Conservation (phyloP, 1,140 invertebrate genomes). For the Drosophila rhopaloa region DNA sequence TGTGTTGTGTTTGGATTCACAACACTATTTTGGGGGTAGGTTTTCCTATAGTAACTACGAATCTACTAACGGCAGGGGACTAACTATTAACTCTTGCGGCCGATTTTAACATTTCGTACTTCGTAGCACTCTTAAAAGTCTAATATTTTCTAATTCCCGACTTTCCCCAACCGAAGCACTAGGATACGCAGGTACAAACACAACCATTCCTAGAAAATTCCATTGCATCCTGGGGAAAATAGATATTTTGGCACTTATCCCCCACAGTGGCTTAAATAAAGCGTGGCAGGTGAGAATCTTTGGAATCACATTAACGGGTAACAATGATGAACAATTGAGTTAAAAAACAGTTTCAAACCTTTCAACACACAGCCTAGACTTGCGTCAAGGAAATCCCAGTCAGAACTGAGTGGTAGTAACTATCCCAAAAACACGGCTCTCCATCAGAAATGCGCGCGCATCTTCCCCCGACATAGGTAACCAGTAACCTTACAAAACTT, state of each 20-base stretch:
- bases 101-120: background rate
- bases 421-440: conserved; percentile 41
- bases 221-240: background rate
- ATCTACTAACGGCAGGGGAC: background rate
- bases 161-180: background rate
- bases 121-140: background rate
- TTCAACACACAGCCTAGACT: conserved; percentile 52
- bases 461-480: conserved; percentile 14
- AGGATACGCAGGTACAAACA: conserved; percentile 5
- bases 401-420: conserved; percentile 54
- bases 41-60: conserved; percentile 9
- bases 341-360: conserved; percentile 43
- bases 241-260: background rate
- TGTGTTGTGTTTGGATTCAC: conserved; percentile 24
- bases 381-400: conserved; percentile 53
- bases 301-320: background rate
- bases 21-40: conserved; percentile 26
- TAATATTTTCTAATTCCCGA: background rate
- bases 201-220: conserved; percentile 6
- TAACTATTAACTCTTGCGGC: too few species aligned
- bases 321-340: background rate
- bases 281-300: background rate
- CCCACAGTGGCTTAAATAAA: background rate
- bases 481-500: background rate
- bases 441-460: conserved; percentile 54